These are phyloP conservation scores for Timema cristinae DNA, from an alignment of 2,888 invertebrate species.

Conservation along the genomic window DNA sequence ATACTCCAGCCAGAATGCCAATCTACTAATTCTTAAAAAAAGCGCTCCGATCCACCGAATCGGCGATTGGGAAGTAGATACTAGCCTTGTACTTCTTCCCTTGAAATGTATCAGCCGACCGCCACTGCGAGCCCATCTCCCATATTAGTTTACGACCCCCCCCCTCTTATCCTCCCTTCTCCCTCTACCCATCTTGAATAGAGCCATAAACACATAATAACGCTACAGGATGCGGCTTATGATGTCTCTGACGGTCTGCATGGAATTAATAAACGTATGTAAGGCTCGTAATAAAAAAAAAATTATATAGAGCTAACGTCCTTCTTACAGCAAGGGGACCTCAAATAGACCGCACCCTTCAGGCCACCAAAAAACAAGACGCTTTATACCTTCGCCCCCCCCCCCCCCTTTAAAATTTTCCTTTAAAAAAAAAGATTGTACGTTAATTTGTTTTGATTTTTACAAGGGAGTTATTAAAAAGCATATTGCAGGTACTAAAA, in stretches of 20 bases:
- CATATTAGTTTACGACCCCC: constrained; percentile 27
- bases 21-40: too few relatives aligned
- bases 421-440: not conserved
- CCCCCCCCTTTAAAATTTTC: constrained; percentile 11
- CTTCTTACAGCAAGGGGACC: not conserved
- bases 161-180: not conserved
- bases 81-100: too few relatives aligned
- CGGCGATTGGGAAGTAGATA: too few relatives aligned
- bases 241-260: constrained; percentile 20
- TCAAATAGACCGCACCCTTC: constrained; percentile 19
- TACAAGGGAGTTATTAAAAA: constrained; percentile 18
- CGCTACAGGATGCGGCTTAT: constrained; percentile 24
- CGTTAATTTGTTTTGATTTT: constrained; percentile 10
- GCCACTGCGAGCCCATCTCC: constrained; percentile 15
- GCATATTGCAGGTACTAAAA: constrained; percentile 18
- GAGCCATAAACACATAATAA: constrained; percentile 28
- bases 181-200: constrained; percentile 18
- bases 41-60: too few relatives aligned
- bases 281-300: not conserved
- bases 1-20: too few relatives aligned
- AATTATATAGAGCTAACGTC: not conserved
- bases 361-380: constrained; percentile 15
- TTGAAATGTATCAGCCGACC: too few relatives aligned
- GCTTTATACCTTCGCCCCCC: constrained; percentile 10
- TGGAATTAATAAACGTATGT: constrained; percentile 24